A percentile compares a stretch with the other conserved stretches of the same genome.
Evolutionary conservation across 2,113 vertebrate genomes (phyloP).

Genomic region (Panthera tigris): DNA sequence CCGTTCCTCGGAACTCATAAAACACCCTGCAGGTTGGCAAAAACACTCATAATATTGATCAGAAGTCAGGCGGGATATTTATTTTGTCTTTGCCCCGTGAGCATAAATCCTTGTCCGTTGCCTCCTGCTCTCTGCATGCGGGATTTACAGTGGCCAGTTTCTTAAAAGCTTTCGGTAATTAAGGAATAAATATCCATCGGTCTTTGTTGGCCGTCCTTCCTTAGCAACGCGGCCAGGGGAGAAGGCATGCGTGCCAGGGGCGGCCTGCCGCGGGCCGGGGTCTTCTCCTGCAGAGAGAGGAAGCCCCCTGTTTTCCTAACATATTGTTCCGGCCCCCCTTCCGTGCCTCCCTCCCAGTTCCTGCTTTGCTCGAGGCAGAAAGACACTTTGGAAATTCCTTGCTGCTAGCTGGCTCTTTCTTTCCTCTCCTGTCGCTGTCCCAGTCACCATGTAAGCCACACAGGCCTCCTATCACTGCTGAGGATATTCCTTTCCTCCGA

Average conservation of each 20-base stretch:
- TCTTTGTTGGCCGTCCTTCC: slow-evolving; percentile 85
- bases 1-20: slow-evolving; percentile 85
- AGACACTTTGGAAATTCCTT: slow-evolving; percentile 93
- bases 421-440: slow-evolving; percentile 55
- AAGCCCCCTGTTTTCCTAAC: slow-evolving; percentile 83
- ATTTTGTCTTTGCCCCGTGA: slow-evolving; percentile 81
- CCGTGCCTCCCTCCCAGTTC: slow-evolving; percentile 90
- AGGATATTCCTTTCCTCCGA: fast-evolving
- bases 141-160: slow-evolving; percentile 85
- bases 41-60: slow-evolving; percentile 88
- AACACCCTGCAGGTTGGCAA: slow-evolving; percentile 86
- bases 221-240: slow-evolving; percentile 90
- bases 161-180: slow-evolving; percentile 84
- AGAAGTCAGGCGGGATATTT: slow-evolving; percentile 85
- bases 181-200: slow-evolving; percentile 82
- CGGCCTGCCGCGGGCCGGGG: slow-evolving; percentile 84
- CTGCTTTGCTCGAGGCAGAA: slow-evolving; percentile 90
- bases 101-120: slow-evolving; percentile 80
- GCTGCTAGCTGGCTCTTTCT: slow-evolving; percentile 93
- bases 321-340: slow-evolving; percentile 92
- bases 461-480: background rate
- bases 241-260: slow-evolving; percentile 93
- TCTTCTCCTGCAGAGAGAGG: slow-evolving; percentile 89
- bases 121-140: slow-evolving; percentile 17
- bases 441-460: slow-evolving; percentile 69